Conservation (phyloP, 2,797 vertebrate genomes). For the Lepus townsendii region DNA sequence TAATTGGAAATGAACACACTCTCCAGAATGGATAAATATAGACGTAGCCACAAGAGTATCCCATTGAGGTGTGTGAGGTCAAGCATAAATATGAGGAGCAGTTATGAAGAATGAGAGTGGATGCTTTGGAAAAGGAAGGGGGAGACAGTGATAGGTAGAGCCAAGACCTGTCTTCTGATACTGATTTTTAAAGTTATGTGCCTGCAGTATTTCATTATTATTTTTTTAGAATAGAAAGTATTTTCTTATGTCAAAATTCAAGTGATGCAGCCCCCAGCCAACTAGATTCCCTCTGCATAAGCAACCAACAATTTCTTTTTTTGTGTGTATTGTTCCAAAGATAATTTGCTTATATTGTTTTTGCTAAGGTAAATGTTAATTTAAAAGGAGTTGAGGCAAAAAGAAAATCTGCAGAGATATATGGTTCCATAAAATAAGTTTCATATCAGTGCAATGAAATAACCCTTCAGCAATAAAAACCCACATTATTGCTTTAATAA, state of each 20-base stretch:
- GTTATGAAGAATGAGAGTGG: neutral
- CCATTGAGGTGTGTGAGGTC: neutral
- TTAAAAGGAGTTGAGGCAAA: neutral
- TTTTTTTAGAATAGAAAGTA: neutral
- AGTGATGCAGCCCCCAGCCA: neutral
- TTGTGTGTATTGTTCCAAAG: neutral
- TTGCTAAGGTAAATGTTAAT: conserved; percentile 18
- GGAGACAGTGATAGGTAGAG: neutral
- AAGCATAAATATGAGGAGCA: neutral
- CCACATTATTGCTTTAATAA: neutral
- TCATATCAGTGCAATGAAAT: neutral
- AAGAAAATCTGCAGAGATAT: neutral
- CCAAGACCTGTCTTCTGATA: neutral
- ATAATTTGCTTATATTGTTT: conserved; percentile 21
- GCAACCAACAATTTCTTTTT: neutral
- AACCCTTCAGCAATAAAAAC: neutral
- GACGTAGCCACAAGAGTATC: neutral
- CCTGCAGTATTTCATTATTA: neutral
- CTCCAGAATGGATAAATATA: neutral
- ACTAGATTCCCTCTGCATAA: neutral
- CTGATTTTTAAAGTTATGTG: neutral
- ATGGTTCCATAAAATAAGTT: neutral
- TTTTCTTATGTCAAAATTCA: neutral
- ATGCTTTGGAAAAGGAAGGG: neutral
- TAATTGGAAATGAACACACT: neutral